These are phyloP conservation scores for Ceyx cyanopectus DNA, from an alignment of 2,113 vertebrate species.

Conservation along the genomic window DNA sequence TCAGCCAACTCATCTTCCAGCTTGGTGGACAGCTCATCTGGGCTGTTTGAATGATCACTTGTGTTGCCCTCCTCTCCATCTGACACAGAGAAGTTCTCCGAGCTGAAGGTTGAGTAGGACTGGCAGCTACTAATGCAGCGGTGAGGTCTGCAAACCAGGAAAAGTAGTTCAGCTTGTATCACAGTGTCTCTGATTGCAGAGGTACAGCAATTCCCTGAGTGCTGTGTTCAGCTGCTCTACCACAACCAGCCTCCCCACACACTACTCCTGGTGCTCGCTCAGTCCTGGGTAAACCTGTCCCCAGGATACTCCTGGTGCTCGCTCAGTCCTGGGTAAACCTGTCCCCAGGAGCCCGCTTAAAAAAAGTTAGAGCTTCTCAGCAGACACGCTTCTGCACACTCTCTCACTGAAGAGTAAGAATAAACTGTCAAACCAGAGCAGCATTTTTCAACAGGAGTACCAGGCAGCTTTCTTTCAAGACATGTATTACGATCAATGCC, in stretches of 20 bases:
- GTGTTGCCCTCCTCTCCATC: slow-evolving; percentile 99
- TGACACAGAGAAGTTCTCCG: slow-evolving; percentile 96
- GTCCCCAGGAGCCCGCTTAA: neutral
- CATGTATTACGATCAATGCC: neutral
- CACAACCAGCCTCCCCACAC: neutral
- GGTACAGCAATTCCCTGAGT: neutral
- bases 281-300: neutral
- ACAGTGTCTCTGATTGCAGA: neutral
- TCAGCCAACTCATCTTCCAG: slow-evolving; percentile 86
- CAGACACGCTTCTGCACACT: rapidly evolving
- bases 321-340: neutral
- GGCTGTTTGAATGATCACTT: slow-evolving; percentile 95
- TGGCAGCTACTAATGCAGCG: slow-evolving; percentile 96
- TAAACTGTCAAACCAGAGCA: neutral
- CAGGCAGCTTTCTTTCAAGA: neutral
- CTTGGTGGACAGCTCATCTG: slow-evolving; percentile 84
- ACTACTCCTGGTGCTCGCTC: too few relatives aligned
- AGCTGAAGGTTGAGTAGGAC: slow-evolving; percentile 98
- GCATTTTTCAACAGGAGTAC: neutral
- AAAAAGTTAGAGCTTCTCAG: neutral
- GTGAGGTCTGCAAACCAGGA: slow-evolving; percentile 83
- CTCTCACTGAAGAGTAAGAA: neutral
- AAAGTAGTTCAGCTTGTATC: neutral
- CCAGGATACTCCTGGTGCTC: neutral
- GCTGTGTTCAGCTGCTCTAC: neutral